phyloP scores from a whole-genome alignment of 1,140 invertebrate species.

The Acromyrmex heyeri region DNA sequence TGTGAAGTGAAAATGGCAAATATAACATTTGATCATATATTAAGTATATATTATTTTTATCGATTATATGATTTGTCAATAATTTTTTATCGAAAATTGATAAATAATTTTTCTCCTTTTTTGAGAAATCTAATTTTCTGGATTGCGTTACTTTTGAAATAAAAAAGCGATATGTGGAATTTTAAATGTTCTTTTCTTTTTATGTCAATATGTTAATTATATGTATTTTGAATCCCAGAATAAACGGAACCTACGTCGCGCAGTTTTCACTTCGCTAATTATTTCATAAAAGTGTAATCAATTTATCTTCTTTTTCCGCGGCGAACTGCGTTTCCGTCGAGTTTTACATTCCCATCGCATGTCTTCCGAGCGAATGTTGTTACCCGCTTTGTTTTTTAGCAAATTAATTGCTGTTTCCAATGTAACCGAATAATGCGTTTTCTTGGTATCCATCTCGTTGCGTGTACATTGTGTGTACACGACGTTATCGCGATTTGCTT shows the following conservation, averaged over 20 bases:
- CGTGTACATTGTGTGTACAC: not conserved
- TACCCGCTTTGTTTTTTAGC: slow-evolving; percentile 8
- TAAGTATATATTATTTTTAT: no score
- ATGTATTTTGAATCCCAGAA: not conserved
- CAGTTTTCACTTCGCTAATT: slow-evolving; percentile 13
- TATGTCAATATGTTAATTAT: not conserved
- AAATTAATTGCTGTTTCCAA: slow-evolving; percentile 38
- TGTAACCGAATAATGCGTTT: slow-evolving; percentile 20
- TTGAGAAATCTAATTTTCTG: no score
- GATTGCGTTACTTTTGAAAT: no score
- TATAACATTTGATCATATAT: no score
- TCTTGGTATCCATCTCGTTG: not conserved
- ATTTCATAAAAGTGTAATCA: slow-evolving; percentile 7
- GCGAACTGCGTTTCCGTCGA: slow-evolving; percentile 11
- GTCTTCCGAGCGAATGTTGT: not conserved
- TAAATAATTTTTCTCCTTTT: no score
- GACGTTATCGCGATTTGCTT: slow-evolving; percentile 11
- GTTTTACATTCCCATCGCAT: slow-evolving; percentile 16
- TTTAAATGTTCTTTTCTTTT: not conserved
- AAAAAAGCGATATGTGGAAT: not conserved
- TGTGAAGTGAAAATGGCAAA: no score
- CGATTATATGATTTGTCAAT: no score
- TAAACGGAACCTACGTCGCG: not conserved
- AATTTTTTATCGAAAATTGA: no score
- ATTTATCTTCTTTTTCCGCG: slow-evolving; percentile 20